phyloP scores from a whole-genome alignment of 2,888 invertebrate species.

The Cephonodes hylas region DNA sequence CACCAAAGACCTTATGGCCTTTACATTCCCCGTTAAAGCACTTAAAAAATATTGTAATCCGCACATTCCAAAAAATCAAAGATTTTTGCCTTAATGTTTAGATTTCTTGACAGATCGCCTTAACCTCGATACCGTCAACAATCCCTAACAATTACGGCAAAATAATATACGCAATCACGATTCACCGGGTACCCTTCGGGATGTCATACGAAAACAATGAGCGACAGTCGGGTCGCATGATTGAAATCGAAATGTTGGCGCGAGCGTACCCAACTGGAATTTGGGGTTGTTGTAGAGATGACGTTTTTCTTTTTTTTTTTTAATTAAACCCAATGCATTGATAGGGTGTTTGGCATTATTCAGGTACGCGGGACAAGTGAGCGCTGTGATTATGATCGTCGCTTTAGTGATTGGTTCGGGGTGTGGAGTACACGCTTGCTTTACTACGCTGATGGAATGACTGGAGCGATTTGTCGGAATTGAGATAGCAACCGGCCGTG shows the following conservation, averaged over 20 bases:
- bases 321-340: slow-evolving; percentile 29
- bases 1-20: no score
- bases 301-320: slow-evolving; percentile 13
- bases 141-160: background rate
- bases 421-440: background rate
- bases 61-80: no score
- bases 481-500: no score
- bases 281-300: background rate
- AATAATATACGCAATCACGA: background rate
- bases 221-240: background rate
- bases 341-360: slow-evolving; percentile 17
- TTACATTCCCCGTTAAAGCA: no score
- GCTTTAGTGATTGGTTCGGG: slow-evolving; percentile 3
- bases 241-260: background rate
- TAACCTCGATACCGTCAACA: no score
- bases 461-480: no score
- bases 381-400: background rate
- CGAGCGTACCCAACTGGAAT: background rate
- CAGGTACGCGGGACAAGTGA: background rate
- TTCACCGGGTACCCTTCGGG: background rate
- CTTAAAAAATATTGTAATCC: no score
- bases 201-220: background rate
- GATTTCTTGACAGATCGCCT: no score
- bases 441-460: background rate
- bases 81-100: no score